Conservation (phyloP, 1,140 invertebrate genomes). For the Leptinotarsa texana region DNA sequence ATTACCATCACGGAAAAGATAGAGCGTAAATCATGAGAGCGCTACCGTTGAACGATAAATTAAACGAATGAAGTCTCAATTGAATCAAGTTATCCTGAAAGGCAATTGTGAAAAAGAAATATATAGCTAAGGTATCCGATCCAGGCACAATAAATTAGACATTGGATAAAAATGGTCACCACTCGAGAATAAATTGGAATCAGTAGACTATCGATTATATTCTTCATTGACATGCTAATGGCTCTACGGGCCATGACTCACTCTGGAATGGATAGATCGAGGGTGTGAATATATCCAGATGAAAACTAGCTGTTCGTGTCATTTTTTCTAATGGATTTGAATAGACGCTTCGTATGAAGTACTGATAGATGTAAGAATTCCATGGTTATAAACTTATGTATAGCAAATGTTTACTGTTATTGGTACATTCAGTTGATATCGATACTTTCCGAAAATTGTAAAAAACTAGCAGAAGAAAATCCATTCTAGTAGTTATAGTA, state of each 20-base stretch:
- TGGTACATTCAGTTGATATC: too few species aligned
- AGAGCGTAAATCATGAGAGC: slow-evolving; percentile 17
- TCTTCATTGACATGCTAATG: slow-evolving; percentile 22
- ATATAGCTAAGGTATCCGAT: slow-evolving; percentile 22
- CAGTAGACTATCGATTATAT: slow-evolving; percentile 17
- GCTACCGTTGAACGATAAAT: slow-evolving; percentile 10
- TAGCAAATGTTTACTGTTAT: too few species aligned
- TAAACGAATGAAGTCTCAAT: slow-evolving; percentile 23
- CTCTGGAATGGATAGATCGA: neutral
- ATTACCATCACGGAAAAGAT: neutral
- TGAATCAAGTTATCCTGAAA: slow-evolving; percentile 15
- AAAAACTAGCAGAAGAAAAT: too few species aligned
- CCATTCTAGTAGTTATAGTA: too few species aligned
- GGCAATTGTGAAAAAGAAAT: slow-evolving; percentile 23
- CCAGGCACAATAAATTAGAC: slow-evolving; percentile 20
- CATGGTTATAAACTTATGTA: too few species aligned
- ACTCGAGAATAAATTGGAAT: slow-evolving; percentile 20
- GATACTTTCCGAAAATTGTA: too few species aligned
- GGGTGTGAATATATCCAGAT: neutral
- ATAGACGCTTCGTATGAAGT: too few species aligned
- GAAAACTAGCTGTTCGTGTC: neutral
- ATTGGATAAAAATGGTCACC: slow-evolving; percentile 17
- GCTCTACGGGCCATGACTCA: neutral
- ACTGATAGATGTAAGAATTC: too few species aligned
- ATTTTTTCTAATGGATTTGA: too few species aligned